Base-by-base conservation (phyloP, 2,797 vertebrate genomes). In the Sus cebifrons region DNA sequence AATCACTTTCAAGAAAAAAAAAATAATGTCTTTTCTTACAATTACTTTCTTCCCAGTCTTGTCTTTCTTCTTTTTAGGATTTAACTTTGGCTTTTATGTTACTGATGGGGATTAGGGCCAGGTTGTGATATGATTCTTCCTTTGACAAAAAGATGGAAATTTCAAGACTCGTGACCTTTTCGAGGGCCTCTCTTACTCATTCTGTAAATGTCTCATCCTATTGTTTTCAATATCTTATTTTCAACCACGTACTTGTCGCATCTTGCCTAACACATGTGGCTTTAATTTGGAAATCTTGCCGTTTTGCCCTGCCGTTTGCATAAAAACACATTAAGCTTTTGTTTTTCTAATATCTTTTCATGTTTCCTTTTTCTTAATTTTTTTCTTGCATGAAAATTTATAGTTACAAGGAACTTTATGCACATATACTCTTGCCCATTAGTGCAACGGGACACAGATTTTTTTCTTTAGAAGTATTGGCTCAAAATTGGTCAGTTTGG, bases 231-330 rank as follows among this genome's bases (percentile, higher is more conserved):
- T 86, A 62, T 75, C 77, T 85, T 74, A 44, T 81, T 84, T 92
- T 83, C 40, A 70, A 88, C 56, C 3, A 91, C 78, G 36, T 89
- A 78, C 21, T 89, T 81, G 56, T 77, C 67, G 12, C 54, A 73
- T 79, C 14, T 81, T 17, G 81, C 68, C 77, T 36, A 91, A 67
- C 44, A 82, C 29, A 67, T 62, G n/a, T 71, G 62, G 15, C 32
- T 91, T 91, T 85, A 74, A 95, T 96, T 85, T 86, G 62, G 78
- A 91, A 95, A 86, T 88, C 62, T 75, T 93, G 20, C 56, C 91
- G 13, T 88, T 81, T 60, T 65, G 54, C 36, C 32, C 49, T 85
- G 0, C 54, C 86, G 20, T 96, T 96, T 96, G 71, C 62, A 91
- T 85, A 91, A 90, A 79, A 77, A 82, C 21, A 65, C 40, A 82